Evolutionary conservation across 2,797 vertebrate genomes (phyloP), one percentile per base, ranked within the genome.

Genomic region (Hoplostethus atlanticus): DNA sequence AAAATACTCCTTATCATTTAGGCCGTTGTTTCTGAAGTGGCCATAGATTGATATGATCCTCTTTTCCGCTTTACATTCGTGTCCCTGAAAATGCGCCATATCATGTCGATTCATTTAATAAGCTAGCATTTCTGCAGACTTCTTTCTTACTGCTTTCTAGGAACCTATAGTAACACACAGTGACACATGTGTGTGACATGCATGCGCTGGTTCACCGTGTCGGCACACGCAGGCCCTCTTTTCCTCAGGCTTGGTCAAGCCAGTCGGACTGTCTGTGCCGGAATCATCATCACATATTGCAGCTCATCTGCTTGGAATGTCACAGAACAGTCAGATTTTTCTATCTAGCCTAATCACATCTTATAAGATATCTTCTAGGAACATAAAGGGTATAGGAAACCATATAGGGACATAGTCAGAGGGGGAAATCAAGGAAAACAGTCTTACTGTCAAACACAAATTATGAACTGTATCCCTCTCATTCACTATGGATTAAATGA

Each of bases 141-240:
- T 21, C 21, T 21, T 21, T 21, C 21, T 21, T 21, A 21, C 34
- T 34, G 34, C 34, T 34, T 34, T 34, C 34, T 34, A 34, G 6
- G 34, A 34, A 34, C 34, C 34, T 34, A 34, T 34, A 6, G 34
- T 34, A 34, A 34, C 4, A 34, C 4, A 34, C 6, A 6, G 34
- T 34, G 4, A 34, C 34, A 4, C 4, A 34, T 0, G 54, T 51
- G 58, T 15, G 8, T 70, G 64, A 84, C 38, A 44, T 50, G 10
- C 6, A 82, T 59, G 68, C 68, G 61, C 12, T 57, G 40, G 16
- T 50, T 56, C 38, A 79, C 25, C 65, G 64, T 66, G 57, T 62
- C 6, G 30, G 58, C 65, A 60, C 13, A 75, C 51, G 46, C 42
- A 70, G 79, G 83, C 72, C 79, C 44, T 64, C 7, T 8, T 38